Conservation (phyloP, 2,888 invertebrate genomes). For the Trachelus iudaicus region DNA sequence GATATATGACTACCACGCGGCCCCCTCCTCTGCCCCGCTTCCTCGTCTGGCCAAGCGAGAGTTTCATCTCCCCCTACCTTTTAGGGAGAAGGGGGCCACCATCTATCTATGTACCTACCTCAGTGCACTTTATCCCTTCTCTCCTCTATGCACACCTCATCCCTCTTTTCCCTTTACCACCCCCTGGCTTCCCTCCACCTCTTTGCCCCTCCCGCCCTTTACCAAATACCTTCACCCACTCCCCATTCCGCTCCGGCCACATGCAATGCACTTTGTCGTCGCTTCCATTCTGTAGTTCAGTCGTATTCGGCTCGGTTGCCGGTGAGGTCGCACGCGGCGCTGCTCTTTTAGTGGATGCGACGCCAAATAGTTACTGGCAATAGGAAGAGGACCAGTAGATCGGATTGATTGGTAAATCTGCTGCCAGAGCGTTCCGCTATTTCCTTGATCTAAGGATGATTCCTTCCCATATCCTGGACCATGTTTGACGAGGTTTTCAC, state of each 20-base stretch:
- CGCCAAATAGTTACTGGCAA: not conserved
- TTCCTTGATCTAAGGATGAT: not conserved
- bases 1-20: not conserved
- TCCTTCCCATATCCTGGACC: not conserved
- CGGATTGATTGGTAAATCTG: not conserved
- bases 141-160: not conserved
- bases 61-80: not conserved
- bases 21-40: constrained; percentile 8
- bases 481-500: not conserved
- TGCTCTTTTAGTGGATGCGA: not conserved
- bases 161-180: constrained; percentile 12
- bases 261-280: constrained; percentile 45
- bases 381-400: not conserved
- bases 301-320: constrained; percentile 41
- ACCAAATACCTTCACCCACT: not conserved
- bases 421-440: not conserved
- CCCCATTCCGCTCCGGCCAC: constrained; percentile 24
- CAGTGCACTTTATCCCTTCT: not conserved
- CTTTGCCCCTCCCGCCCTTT: constrained; percentile 7
- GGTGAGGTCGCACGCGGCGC: constrained; percentile 27
- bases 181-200: not conserved
- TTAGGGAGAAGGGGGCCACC: not conserved
- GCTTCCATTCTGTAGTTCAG: constrained; percentile 41
- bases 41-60: constrained; percentile 16
- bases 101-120: not conserved